Base-by-base conservation (phyloP, 1,140 invertebrate genomes). In the Drosophila gunungcola region DNA sequence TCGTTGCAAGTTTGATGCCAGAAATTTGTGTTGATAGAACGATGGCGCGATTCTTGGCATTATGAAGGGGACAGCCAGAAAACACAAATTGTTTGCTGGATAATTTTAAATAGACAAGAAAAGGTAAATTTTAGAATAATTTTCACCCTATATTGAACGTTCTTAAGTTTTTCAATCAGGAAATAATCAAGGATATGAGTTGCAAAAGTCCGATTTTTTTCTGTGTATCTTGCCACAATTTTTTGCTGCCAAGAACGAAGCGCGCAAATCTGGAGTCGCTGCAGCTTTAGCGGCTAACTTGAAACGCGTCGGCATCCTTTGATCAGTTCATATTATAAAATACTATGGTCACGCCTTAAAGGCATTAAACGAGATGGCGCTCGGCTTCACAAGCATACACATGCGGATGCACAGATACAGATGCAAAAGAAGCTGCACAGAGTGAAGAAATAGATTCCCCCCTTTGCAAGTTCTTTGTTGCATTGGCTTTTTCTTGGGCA, bases 341-440 rank as follows among this genome's bases (percentile, higher is more conserved):
- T 92, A 92, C 91, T 91, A 89, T 91, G 90, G 91, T 92, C 91
- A 92, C 91, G 91, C 91, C 91, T 92, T 92, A 91, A 91, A 92
- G 91, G 90, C 91, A 92, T 92, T 92, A 92, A 91, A 92, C 91
- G 91, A 92, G 91, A 92, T 92, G 91, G 91, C 91, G 91, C 91
- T 92, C 91, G 65, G 81, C 73, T 84, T 45, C 67, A 79, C 78
- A 88, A 62, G 80, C 53, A 80, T 60, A 77, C 74, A 72, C 41
- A 27, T 45, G 16, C 34, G 7, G 25, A 46, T 21, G 13, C 41
- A 39, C 36, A 64, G 39, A 57, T 56, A 38, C 62, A 51, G 53
- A 54, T 38, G 39, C 34, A 36, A 3, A 39, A 32, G 49, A 58
- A 11, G 61, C 65, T 54, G 57, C 68, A 46, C 54, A 72, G 51